Conservation (phyloP, 2,888 invertebrate genomes). For the Scaptomyza caliginosa region DNA sequence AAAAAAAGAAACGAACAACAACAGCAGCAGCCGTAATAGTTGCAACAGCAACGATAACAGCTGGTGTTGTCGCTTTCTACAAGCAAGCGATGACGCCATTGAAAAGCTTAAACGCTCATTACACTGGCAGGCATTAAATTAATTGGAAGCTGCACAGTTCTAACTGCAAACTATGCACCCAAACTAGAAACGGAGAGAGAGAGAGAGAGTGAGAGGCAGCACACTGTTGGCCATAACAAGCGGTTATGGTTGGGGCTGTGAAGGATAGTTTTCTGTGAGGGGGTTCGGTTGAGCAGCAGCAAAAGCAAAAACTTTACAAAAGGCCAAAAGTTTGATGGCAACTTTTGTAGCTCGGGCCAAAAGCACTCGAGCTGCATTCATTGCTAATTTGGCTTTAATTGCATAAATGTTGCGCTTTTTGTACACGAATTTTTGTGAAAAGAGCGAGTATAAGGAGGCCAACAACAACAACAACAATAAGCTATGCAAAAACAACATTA, state of each 20-base stretch:
- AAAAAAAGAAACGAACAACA: conserved; percentile 3
- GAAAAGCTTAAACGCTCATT: conserved; percentile 78
- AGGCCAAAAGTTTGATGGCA: conserved; percentile 80
- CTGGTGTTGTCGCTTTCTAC: conserved; percentile 47
- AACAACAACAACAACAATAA: conserved; percentile 29
- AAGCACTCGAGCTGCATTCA: conserved; percentile 79
- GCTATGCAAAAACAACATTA: conserved; percentile 9
- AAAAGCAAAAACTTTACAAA: conserved; percentile 74
- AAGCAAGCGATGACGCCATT: conserved; percentile 55
- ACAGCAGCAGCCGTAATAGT: neutral
- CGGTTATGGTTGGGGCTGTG: conserved; percentile 4
- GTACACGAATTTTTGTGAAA: conserved; percentile 63
- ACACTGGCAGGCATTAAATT: conserved; percentile 79
- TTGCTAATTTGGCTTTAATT: conserved; percentile 80
- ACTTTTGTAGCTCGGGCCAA: conserved; percentile 72
- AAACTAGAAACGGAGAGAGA: no score
- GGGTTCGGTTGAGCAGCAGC: conserved; percentile 19
- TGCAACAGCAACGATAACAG: conserved; percentile 22
- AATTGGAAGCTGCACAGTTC: conserved; percentile 74
- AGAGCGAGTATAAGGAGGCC: conserved; percentile 18
- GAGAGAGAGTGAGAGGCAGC: conserved; percentile 39
- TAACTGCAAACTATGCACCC: conserved; percentile 58
- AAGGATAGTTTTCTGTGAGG: conserved; percentile 13
- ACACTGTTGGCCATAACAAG: conserved; percentile 42
- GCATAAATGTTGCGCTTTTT: conserved; percentile 80